Evolutionary conservation across 1,140 invertebrate species (phyloP).

Genomic region (Drosophila simulans): DNA sequence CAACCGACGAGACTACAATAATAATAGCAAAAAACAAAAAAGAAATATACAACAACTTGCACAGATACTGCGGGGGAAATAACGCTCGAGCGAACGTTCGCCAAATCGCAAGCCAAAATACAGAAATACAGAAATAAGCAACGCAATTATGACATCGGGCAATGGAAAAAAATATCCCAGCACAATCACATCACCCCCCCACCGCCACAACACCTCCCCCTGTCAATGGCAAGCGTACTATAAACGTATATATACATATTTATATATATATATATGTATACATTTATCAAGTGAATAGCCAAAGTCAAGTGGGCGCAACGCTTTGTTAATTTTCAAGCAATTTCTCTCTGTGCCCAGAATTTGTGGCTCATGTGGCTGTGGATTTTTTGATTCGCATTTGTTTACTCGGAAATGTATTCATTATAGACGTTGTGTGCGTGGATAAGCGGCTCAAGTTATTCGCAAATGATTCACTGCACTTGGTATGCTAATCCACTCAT

Average conservation of each 20-base stretch:
- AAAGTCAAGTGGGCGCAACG: constrained; percentile 37
- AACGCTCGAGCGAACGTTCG: constrained; percentile 19
- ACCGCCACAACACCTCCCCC: background rate
- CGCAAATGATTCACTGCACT: constrained; percentile 11
- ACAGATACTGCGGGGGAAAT: constrained; percentile 40
- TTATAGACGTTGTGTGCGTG: background rate
- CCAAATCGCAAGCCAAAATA: constrained; percentile 48
- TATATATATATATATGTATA: background rate
- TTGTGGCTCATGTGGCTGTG: background rate
- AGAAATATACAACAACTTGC: constrained; percentile 22
- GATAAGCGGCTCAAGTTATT: background rate
- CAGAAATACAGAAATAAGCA: constrained; percentile 49
- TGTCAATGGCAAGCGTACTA: background rate
- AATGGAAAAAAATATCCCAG: constrained; percentile 29
- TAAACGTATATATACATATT: background rate
- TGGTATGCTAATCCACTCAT: constrained; percentile 1
- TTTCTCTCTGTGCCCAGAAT: constrained; percentile 36
- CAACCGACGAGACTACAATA: constrained; percentile 49
- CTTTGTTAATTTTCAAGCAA: constrained; percentile 51
- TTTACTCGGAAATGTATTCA: constrained; percentile 20
- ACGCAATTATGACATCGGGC: constrained; percentile 65
- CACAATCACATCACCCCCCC: constrained; percentile 8
- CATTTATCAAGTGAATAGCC: constrained; percentile 33
- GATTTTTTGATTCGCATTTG: constrained; percentile 21
- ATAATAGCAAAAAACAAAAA: constrained; percentile 43